These are phyloP conservation scores for Mythimna vitellina DNA, from an alignment of 2,888 invertebrate species.

Conservation along the genomic window DNA sequence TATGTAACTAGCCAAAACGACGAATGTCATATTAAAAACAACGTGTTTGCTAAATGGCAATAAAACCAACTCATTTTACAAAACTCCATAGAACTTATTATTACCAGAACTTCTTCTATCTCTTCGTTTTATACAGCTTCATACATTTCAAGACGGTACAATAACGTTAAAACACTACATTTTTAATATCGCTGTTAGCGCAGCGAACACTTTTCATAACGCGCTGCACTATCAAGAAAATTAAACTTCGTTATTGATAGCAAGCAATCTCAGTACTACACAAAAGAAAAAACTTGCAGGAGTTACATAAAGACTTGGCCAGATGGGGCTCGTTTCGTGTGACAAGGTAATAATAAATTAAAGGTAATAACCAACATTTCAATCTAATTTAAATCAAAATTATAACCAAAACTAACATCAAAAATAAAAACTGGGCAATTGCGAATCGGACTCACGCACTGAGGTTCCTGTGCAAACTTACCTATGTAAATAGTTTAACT, in stretches of 20 bases:
- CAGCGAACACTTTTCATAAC: conserved; percentile 17
- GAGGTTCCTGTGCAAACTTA: too few relatives aligned
- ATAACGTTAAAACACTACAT: conserved; percentile 8
- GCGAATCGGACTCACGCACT: too few relatives aligned
- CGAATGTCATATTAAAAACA: too few relatives aligned
- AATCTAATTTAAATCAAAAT: too few relatives aligned
- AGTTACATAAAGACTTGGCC: not conserved
- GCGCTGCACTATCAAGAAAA: conserved; percentile 16
- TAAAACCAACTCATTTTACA: not conserved
- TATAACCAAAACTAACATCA: too few relatives aligned
- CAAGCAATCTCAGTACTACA: conserved; percentile 24
- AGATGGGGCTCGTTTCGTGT: not conserved
- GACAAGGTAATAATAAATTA: not conserved
- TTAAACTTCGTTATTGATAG: conserved; percentile 45
- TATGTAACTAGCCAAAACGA: too few relatives aligned
- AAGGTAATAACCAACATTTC: too few relatives aligned
- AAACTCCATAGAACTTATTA: not conserved
- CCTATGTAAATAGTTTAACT: too few relatives aligned
- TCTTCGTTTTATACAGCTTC: not conserved
- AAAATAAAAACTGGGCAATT: too few relatives aligned
- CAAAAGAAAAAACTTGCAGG: not conserved
- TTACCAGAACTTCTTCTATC: not conserved
- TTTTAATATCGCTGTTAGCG: conserved; percentile 31
- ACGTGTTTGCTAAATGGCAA: too few relatives aligned
- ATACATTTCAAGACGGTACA: not conserved